phyloP scores from a whole-genome alignment of 2,888 invertebrate genomes.

The Eristalis intricaria region DNA sequence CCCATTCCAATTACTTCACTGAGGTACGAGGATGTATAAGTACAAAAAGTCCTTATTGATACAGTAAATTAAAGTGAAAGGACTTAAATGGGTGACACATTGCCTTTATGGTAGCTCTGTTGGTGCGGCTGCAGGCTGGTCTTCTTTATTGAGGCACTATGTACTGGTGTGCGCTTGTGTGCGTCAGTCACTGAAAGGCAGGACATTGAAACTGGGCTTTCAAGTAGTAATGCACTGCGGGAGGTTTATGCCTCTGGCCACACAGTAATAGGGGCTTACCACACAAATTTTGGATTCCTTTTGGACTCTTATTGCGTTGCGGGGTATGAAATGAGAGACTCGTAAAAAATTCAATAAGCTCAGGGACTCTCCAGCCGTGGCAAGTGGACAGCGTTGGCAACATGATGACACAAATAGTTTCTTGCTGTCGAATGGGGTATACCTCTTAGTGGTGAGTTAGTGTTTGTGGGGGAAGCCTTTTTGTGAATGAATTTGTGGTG shows the following conservation, averaged over 20 bases:
- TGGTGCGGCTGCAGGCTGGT: background rate
- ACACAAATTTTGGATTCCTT: background rate
- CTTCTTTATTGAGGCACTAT: background rate
- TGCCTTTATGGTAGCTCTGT: constrained; percentile 1
- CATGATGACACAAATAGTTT: background rate
- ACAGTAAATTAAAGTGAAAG: constrained; percentile 39
- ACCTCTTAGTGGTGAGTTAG: background rate
- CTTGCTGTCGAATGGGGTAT: background rate
- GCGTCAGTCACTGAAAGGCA: background rate
- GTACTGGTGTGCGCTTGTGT: background rate
- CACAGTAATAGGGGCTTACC: background rate
- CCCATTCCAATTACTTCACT: constrained; percentile 43
- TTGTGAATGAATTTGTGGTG: background rate
- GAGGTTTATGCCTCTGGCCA: background rate
- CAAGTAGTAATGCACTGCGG: background rate
- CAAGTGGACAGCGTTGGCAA: background rate
- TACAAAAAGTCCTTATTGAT: constrained; percentile 36
- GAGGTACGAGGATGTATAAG: background rate
- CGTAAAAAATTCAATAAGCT: background rate
- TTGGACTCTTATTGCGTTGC: background rate
- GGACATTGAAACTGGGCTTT: background rate
- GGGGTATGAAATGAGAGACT: background rate
- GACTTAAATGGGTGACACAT: constrained; percentile 39
- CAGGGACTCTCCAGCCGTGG: background rate
- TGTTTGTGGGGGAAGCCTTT: background rate